Evolutionary conservation across 2,797 vertebrate genomes (phyloP).

Genomic region (Spinus olivaceus): DNA sequence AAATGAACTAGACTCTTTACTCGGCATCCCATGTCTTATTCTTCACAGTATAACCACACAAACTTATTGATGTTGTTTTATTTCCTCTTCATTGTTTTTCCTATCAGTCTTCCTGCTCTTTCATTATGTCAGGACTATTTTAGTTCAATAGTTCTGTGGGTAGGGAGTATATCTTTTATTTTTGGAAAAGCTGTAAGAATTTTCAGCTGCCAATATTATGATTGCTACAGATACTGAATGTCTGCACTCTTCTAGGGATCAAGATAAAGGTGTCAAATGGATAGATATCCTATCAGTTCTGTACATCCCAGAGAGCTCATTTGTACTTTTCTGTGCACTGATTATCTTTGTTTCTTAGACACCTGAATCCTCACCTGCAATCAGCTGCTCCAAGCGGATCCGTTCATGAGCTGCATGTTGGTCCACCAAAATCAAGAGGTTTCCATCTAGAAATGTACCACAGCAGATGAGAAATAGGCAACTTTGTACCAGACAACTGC

Average conservation of each 20-base stretch:
- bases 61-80: conserved; percentile 28
- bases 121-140: conserved; percentile 46
- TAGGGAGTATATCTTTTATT: background rate
- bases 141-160: background rate
- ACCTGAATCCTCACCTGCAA: conserved; percentile 78
- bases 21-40: background rate
- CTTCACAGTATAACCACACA: background rate
- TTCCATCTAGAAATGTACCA: conserved; percentile 75
- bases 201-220: background rate
- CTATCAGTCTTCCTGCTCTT: conserved; percentile 50
- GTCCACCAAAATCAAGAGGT: conserved; percentile 94
- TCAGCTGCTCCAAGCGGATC: conserved; percentile 90
- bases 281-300: background rate
- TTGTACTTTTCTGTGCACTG: background rate
- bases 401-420: conserved; percentile 97
- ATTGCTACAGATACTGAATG: background rate
- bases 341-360: background rate
- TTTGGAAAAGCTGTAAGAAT: background rate
- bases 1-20: background rate
- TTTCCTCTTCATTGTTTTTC: conserved; percentile 55
- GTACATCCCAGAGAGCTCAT: background rate
- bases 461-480: background rate
- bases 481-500: background rate
- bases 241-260: background rate
- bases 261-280: background rate